Base-by-base conservation (phyloP, 2,888 invertebrate genomes). In the Eupeodes luniger region DNA sequence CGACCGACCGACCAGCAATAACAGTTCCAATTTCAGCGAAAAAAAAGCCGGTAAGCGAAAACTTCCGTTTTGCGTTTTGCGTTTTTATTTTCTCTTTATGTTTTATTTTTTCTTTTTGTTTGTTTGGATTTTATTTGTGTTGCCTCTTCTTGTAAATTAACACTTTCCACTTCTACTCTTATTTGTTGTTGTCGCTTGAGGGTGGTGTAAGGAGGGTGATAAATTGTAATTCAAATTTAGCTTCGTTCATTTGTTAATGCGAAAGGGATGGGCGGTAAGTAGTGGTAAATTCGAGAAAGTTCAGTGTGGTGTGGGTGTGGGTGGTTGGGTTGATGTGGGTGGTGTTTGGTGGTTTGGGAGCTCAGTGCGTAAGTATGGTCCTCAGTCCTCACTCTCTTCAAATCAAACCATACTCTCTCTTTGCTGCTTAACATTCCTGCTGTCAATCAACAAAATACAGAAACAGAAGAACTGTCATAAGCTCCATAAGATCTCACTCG, bases 21-120 rank as follows among this genome's bases (percentile, higher is more conserved):
- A 72, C 72, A 67, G 57, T 69, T 53, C 47, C 12, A 67, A 74
- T 67, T 69, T 62, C 3, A 47, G n/a, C 59, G 27, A 27, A 74
- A 80, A 80, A 88, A 84, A 84, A 78, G 84, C 88, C 85, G 88
- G 88, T 88, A 88, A 88, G 81, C 84, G 84, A 81, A 78, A 88
- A 81, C 81, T 88, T 88, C 88, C 88, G 84, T 59, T 85, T 84
- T 77, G 59, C 62, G 70, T 83, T 51, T 55, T 69, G 69, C 44
- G 59, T 80, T 53, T 72, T 61, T 47, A n/a, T 14, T n/a, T 51
- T n/a, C 55, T 44, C 5, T 40, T 70, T 70, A 53, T 64, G 11
- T 36, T 36, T 36, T 5, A 36, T 55, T 36, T 12, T n/a, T 51
- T n/a, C 55, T 44, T 9, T 40, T 69, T 57, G 61, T 59, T 64